Evolutionary conservation across 2,113 vertebrate genomes (phyloP).

Genomic region (Geococcyx californianus): DNA sequence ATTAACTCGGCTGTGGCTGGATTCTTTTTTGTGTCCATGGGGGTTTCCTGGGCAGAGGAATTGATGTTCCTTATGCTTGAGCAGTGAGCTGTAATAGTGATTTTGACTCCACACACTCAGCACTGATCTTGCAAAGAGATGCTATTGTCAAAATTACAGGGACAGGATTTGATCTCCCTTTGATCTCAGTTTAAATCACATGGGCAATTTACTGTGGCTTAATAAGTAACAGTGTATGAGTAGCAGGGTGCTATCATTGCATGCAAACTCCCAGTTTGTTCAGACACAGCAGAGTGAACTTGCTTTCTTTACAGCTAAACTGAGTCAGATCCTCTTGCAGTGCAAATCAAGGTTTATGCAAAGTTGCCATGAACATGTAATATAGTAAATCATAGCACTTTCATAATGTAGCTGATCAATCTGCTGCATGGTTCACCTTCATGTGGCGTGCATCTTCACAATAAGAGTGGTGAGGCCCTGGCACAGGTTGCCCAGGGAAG

Average conservation of each 20-base stretch:
- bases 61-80: not conserved
- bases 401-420: not conserved
- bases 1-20: not conserved
- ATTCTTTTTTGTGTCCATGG: not conserved
- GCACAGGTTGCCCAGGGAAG: no score
- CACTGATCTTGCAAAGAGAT: slow-evolving; percentile 10
- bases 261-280: not conserved
- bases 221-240: not conserved
- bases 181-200: slow-evolving; percentile 7
- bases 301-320: not conserved
- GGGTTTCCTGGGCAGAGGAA: not conserved
- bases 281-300: not conserved
- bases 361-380: not conserved
- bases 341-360: not conserved
- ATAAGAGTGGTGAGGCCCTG: no score
- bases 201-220: slow-evolving; percentile 13
- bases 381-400: not conserved
- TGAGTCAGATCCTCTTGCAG: not conserved
- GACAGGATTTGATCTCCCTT: not conserved
- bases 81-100: not conserved
- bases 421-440: no score
- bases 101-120: not conserved
- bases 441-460: no score
- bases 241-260: not conserved
- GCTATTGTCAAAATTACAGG: not conserved